Evolutionary conservation across 1,140 invertebrate species (phyloP).

Genomic region (Conus betulinus): DNA sequence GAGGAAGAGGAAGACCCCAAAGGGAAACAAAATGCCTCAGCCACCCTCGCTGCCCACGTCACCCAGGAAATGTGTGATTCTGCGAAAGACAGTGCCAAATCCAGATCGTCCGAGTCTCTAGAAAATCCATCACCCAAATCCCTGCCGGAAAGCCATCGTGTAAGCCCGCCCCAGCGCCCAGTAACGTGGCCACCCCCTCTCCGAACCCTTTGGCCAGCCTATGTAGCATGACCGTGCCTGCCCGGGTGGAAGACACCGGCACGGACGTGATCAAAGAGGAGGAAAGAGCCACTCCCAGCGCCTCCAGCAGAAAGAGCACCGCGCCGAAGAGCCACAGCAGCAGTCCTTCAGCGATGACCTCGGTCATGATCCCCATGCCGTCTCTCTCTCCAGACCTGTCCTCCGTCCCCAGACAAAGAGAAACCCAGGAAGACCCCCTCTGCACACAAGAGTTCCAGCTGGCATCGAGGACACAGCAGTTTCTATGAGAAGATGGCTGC

Average conservation of each 20-base stretch:
- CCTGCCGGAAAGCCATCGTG: neutral
- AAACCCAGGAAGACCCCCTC: neutral
- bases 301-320: neutral
- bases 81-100: neutral
- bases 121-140: neutral
- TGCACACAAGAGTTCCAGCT: neutral
- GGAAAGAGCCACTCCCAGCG: neutral
- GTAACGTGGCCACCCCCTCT: neutral
- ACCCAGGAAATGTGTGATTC: neutral
- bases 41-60: too few species aligned
- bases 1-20: slow-evolving; percentile 11
- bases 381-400: slow-evolving; percentile 16
- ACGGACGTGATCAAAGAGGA: neutral
- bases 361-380: slow-evolving; percentile 46
- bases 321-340: neutral
- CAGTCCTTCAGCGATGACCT: slow-evolving; percentile 38
- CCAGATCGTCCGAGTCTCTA: neutral
- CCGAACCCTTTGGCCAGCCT: slow-evolving; percentile 18
- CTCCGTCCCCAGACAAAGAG: slow-evolving; percentile 30
- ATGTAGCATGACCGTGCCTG: slow-evolving; percentile 30
- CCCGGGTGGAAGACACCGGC: neutral
- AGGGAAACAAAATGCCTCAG: neutral
- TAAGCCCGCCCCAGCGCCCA: neutral
- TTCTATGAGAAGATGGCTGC: slow-evolving; percentile 32
- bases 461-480: neutral